Evolutionary conservation across 1,140 invertebrate genomes (phyloP), one percentile per base, ranked within the genome.

Genomic region (Heliconius hewitsoni): DNA sequence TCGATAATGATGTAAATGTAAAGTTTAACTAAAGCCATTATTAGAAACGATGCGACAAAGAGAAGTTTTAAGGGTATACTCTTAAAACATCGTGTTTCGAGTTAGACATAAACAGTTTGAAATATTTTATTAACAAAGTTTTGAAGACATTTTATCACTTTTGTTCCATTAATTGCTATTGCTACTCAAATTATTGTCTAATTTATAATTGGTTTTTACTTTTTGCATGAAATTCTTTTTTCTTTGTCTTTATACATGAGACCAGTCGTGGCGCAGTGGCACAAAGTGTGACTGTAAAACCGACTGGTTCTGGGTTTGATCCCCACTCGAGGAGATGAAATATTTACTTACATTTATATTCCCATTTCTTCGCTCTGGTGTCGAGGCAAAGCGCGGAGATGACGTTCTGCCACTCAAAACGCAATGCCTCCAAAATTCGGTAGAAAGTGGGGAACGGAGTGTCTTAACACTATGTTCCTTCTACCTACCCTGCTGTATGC

Each of bases 1-100:
- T 66, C 60, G 60, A 66, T 66, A 66, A 27, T 66, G 60, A 66
- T 66, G 60, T 66, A 66, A 66, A 66, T 66, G 16, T 66, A 66
- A 66, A 66, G 60, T 66, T 30, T 30, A 66, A 27, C 23, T 5
- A 66, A 66, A 66, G 60, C 9, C 60, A 27, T 66, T 66, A 30
- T 66, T 66, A 66, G 27, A 66, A 23, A 3, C 55, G 55, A 27
- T 60, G 55, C 55, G 55, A 60, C 55, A 60, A 60, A 60, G 55
- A 60, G n/a, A 60, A 60, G 19, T 60, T 60, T 60, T 60, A 60
- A 60, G 55, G 55, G 55, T 60, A 60, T 60, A 60, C 55, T 60
- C 55, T 60, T 60, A 60, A 60, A 60, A 60, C 55, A 27, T 60
- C 55, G 55, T 60, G 23, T 66, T 66, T 66, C 60, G 11, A 66